These are phyloP conservation scores for Drosophila lutescens DNA, from an alignment of 2,888 invertebrate species.

Conservation along the genomic window DNA sequence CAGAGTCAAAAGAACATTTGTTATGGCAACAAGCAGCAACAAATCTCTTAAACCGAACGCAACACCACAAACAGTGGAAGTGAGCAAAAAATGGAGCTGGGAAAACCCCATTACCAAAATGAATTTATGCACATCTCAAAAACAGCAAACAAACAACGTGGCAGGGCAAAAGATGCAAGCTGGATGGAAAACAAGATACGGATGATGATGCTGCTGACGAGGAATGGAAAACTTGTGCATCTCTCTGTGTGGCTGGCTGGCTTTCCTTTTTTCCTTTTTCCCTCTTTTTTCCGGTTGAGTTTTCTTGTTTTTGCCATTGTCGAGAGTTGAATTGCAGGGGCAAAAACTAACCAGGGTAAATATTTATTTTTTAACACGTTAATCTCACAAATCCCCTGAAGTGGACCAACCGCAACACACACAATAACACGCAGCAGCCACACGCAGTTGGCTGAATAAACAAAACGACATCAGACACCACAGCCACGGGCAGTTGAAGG, in stretches of 20 bases:
- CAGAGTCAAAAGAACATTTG: slow-evolving; percentile 54
- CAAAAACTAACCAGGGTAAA: slow-evolving; percentile 77
- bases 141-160: slow-evolving; percentile 60
- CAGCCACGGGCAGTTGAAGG: slow-evolving; percentile 56
- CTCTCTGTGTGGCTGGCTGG: slow-evolving; percentile 15
- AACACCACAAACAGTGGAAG: slow-evolving; percentile 36
- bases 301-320: slow-evolving; percentile 66
- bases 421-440: slow-evolving; percentile 50
- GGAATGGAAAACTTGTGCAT: slow-evolving; percentile 53
- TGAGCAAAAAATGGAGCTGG: slow-evolving; percentile 38
- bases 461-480: slow-evolving; percentile 60
- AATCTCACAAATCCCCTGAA: slow-evolving; percentile 75
- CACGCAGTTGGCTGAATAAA: slow-evolving; percentile 73
- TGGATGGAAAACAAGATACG: slow-evolving; percentile 39
- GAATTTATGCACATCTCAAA: slow-evolving; percentile 77
- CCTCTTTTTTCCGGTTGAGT: slow-evolving; percentile 15
- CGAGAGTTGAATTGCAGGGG: slow-evolving; percentile 68
- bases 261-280: slow-evolving; percentile 13
- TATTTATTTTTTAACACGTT: slow-evolving; percentile 81
- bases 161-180: slow-evolving; percentile 21
- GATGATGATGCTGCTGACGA: slow-evolving; percentile 32
- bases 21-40: slow-evolving; percentile 54
- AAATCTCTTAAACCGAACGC: slow-evolving; percentile 65
- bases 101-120: slow-evolving; percentile 75
- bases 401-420: slow-evolving; percentile 53